Conservation (phyloP, 2,888 invertebrate species). For the Nephrocerus scutellatus region DNA sequence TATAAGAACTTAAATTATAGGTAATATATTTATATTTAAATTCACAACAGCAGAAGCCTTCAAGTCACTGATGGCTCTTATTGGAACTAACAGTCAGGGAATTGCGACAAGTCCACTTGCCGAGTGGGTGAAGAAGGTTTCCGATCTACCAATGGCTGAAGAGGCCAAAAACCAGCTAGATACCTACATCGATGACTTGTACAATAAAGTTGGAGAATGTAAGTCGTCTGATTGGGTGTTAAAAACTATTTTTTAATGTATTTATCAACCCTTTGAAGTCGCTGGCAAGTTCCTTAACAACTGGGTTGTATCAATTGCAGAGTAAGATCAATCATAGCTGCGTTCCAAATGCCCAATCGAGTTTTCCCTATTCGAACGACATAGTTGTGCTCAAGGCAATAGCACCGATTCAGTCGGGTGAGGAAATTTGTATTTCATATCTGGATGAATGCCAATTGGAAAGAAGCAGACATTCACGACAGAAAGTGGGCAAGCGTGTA, state of each 20-base stretch:
- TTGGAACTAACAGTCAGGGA: conserved; percentile 92
- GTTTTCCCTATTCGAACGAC: conserved; percentile 77
- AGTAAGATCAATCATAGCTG: conserved; percentile 92
- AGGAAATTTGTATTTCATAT: conserved; percentile 88
- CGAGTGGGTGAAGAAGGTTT: conserved; percentile 75
- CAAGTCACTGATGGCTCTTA: conserved; percentile 58
- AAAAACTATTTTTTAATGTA: background rate
- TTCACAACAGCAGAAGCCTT: conserved; percentile 78
- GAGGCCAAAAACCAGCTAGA: conserved; percentile 64
- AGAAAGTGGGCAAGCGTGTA: conserved; percentile 56
- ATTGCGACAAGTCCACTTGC: conserved; percentile 86
- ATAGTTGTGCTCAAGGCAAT: conserved; percentile 66
- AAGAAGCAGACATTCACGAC: conserved; percentile 78
- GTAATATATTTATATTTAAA: conserved; percentile 39
- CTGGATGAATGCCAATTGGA: conserved; percentile 75
- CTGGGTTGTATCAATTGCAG: conserved; percentile 78
- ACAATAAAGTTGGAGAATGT: conserved; percentile 78
- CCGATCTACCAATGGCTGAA: conserved; percentile 58
- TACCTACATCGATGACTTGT: conserved; percentile 71
- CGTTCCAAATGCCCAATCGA: conserved; percentile 76
- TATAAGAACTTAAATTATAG: background rate
- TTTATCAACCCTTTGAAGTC: conserved; percentile 26
- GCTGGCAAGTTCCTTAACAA: conserved; percentile 71
- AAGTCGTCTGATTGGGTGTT: conserved; percentile 21
- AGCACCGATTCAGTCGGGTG: conserved; percentile 65